Evolutionary conservation across 30 jellyfish, hydroid and myxozoan genomes (phyloP), one percentile per base, ranked within the genome.

Genomic region (Rhopilema esculentum): DNA sequence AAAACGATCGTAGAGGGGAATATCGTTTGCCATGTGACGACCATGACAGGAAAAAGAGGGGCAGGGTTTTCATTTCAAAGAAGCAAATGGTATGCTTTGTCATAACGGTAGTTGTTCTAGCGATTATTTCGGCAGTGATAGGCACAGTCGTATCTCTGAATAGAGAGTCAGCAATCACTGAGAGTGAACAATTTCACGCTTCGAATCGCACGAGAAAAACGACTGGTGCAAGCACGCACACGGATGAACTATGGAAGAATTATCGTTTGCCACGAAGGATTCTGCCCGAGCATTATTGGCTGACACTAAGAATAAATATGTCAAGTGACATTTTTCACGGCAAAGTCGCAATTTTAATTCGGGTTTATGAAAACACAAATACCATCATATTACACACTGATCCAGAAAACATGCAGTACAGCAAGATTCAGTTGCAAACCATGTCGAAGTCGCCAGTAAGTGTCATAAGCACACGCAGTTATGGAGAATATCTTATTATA

Each of bases 261-360:
- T 66, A 32, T 28, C 91, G 98, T 4, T 83, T 96, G 33, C 98
- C 98, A 4, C 70, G 88, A 25, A 61, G 73, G 32, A 66, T 96
- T 0, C 25, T 52, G 30, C 99, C 99, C n/a, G 8, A 28, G 63
- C 91, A 78, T 28, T 96, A 96, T 30, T 77, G 80, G 57, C 15
- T 96, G 21, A 77, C 78, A 2, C 53, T 92, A 0, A 51, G 87
- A 28, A 88, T 96, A 8, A 78, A 90, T 63, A 80, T 91, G 91
- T 66, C 93, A 19, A 69, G 57, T 23, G 89, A 61, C 52, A 30
- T 40, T 2, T 95, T 66, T 62, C 69, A 90, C 28, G 97, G 99
- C 16, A 69, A 26, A 69, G 98, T 91, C 40, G 52, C 57, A 22
- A 83, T 95, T 6, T 48, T 73, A 17, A 32, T 95, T 0, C 25